These are phyloP conservation scores for Leuciscus idus DNA, from an alignment of 2,113 vertebrate genomes.

Conservation along the genomic window DNA sequence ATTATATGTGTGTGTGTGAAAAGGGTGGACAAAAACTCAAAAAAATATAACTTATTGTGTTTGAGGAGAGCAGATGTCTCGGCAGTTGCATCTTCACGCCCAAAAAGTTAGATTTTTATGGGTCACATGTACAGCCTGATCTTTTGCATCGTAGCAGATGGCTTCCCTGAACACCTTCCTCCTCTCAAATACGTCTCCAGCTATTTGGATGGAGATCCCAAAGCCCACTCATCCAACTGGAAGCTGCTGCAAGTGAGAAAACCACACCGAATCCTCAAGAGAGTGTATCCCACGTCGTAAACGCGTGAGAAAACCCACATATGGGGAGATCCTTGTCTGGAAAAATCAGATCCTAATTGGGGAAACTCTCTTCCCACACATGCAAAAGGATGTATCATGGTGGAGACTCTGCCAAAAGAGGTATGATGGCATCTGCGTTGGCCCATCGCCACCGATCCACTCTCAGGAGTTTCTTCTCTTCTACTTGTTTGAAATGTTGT, in stretches of 20 bases:
- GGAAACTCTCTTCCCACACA: conserved; percentile 26
- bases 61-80: conserved; percentile 29
- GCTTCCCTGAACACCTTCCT: conserved; percentile 14
- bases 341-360: neutral
- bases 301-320: neutral
- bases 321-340: conserved; percentile 31
- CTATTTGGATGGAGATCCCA: conserved; percentile 15
- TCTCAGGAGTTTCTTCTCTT: neutral
- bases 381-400: neutral
- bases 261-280: conserved; percentile 20
- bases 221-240: conserved; percentile 23
- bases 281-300: neutral
- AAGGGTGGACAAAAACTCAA: neutral
- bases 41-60: neutral
- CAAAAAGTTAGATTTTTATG: neutral
- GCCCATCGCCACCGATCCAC: neutral
- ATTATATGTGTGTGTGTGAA: neutral
- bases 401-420: conserved; percentile 21
- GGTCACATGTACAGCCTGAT: neutral
- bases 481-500: neutral
- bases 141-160: conserved; percentile 16
- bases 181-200: neutral
- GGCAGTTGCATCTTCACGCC: neutral
- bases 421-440: conserved; percentile 20
- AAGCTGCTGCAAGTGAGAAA: conserved; percentile 13